These are phyloP conservation scores for Erithacus rubecula DNA, from an alignment of 2,797 vertebrate species.

Conservation along the genomic window DNA sequence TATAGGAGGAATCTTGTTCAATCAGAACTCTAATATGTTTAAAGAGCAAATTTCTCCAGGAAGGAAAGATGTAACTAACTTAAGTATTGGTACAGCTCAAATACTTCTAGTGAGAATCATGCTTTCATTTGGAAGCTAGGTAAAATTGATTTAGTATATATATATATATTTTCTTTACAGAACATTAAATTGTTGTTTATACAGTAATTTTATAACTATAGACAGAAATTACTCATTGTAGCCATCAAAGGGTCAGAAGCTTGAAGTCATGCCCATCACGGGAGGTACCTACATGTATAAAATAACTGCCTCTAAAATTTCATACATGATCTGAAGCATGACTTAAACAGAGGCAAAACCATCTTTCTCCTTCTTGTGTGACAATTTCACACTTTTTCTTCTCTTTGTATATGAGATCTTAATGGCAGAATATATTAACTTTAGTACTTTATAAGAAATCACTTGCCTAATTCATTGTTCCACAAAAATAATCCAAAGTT, in stretches of 20 bases:
- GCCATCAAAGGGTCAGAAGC: neutral
- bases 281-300: neutral
- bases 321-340: neutral
- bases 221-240: slow-evolving; percentile 2
- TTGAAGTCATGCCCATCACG: neutral
- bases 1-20: slow-evolving; percentile 19
- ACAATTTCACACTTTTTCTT: neutral
- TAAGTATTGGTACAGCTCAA: neutral
- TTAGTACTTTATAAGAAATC: neutral
- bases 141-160: slow-evolving; percentile 5
- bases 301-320: neutral
- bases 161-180: neutral
- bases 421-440: neutral
- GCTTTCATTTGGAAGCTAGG: neutral
- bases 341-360: neutral
- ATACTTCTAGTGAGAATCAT: slow-evolving; percentile 5
- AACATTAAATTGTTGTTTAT: slow-evolving; percentile 30
- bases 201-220: neutral
- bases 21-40: slow-evolving; percentile 21
- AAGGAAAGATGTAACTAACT: slow-evolving; percentile 19
- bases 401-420: neutral
- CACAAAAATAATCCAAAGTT: neutral
- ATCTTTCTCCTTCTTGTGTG: neutral
- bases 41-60: slow-evolving; percentile 14
- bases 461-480: neutral